Evolutionary conservation across 2,888 invertebrate species (phyloP).

Genomic region (Hypena proboscidalis): DNA sequence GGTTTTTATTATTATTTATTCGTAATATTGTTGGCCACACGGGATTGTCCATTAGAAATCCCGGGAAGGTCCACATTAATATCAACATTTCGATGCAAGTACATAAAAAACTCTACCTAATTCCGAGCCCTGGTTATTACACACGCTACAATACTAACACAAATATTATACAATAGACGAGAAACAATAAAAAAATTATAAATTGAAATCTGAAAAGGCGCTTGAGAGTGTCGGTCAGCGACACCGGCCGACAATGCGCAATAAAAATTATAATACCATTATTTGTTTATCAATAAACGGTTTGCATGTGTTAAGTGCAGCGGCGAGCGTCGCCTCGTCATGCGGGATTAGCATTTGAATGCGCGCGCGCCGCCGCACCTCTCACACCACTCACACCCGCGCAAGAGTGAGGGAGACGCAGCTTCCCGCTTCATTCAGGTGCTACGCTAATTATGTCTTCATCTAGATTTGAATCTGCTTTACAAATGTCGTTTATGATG

Average conservation of each 20-base stretch:
- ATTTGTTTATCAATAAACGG: constrained; percentile 80
- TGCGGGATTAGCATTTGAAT: constrained; percentile 70
- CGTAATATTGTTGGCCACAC: too few relatives aligned
- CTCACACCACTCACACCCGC: constrained; percentile 13
- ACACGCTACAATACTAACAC: constrained; percentile 36
- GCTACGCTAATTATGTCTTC: constrained; percentile 7
- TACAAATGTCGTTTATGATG: background rate
- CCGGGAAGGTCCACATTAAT: too few relatives aligned
- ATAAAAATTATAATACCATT: constrained; percentile 79
- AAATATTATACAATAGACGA: constrained; percentile 44
- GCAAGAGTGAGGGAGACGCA: constrained; percentile 1
- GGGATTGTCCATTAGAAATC: too few relatives aligned
- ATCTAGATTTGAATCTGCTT: background rate
- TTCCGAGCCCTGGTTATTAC: too few relatives aligned
- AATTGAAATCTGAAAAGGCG: constrained; percentile 63
- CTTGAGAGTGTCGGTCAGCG: constrained; percentile 64
- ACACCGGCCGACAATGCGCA: constrained; percentile 66
- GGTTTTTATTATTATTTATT: too few relatives aligned
- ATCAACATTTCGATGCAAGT: too few relatives aligned
- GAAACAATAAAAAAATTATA: constrained; percentile 68
- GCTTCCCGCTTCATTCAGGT: constrained; percentile 4
- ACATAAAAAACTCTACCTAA: too few relatives aligned
- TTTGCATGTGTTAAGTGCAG: constrained; percentile 80
- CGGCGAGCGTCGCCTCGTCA: constrained; percentile 50
- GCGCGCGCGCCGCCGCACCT: constrained; percentile 53